Percentiles rank a stretch among this genome's conserved stretches.
Conservation (phyloP, 2,113 vertebrate genomes). For the Coptodon rendalli region DNA sequence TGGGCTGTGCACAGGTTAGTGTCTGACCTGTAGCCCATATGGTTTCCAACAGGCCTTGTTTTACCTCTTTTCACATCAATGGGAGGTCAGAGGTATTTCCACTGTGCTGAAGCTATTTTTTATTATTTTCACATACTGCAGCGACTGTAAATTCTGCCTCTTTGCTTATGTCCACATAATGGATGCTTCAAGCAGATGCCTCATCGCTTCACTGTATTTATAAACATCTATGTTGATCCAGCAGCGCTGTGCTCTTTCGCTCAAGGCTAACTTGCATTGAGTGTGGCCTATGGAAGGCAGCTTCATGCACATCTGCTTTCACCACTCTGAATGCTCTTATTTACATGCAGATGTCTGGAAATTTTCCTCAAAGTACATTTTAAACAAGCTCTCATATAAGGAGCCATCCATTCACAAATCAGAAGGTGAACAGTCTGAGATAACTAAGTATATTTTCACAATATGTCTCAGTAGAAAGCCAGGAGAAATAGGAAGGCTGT, state of each 20-base stretch:
- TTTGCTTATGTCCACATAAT: conserved; percentile 2
- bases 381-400: background rate
- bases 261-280: conserved; percentile 20
- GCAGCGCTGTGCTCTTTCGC: conserved; percentile 13
- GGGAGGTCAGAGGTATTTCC: conserved; percentile 14
- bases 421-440: background rate
- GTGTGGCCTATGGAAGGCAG: background rate
- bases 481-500: background rate
- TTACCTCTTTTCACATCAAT: conserved; percentile 37
- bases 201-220: conserved; percentile 12
- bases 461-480: background rate
- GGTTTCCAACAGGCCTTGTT: conserved; percentile 36
- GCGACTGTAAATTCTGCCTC: background rate
- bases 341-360: background rate
- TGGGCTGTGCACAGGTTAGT: conserved; percentile 29
- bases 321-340: background rate
- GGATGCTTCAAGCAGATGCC: background rate
- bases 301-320: conserved; percentile 3
- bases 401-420: background rate
- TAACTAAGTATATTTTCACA: background rate
- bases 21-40: conserved; percentile 33
- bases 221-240: conserved; percentile 30
- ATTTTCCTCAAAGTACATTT: background rate
- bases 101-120: conserved; percentile 24
- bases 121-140: conserved; percentile 21